phyloP scores from a whole-genome alignment of 2,113 vertebrate genomes.

The Neopipo cinnamomea region DNA sequence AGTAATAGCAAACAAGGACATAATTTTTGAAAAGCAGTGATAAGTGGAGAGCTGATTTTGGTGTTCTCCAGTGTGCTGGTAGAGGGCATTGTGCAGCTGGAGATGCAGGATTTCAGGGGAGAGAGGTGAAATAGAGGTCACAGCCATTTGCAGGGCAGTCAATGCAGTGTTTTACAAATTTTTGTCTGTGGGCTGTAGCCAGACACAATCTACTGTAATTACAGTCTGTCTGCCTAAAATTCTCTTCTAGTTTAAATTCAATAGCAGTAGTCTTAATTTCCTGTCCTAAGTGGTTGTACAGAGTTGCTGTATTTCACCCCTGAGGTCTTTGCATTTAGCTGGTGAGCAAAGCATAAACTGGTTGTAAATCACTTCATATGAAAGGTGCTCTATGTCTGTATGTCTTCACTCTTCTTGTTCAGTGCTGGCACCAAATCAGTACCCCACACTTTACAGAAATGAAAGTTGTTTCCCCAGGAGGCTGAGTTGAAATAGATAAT shows the following conservation, averaged over 20 bases:
- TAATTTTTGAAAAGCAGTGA: not conserved
- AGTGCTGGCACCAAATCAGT: not conserved
- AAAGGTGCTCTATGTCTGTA: not conserved
- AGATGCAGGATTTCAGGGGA: not conserved
- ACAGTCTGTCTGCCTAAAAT: conserved; percentile 22
- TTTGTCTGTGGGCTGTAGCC: not conserved
- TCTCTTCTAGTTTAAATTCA: conserved; percentile 25
- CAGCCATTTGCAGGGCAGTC: conserved; percentile 1
- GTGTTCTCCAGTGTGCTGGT: not conserved
- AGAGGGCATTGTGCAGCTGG: conserved; percentile 20
- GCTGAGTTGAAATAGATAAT: not conserved
- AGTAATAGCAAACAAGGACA: not conserved
- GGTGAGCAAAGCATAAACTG: not conserved
- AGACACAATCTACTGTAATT: conserved; percentile 31
- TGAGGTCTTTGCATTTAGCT: not conserved
- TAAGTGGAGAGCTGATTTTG: not conserved
- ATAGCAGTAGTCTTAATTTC: conserved; percentile 46
- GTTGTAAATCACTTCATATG: not conserved
- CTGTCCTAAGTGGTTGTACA: not conserved
- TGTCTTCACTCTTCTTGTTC: not conserved
- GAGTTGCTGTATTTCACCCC: conserved; percentile 8
- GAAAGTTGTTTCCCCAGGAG: not conserved
- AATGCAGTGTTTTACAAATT: not conserved
- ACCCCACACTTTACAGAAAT: not conserved
- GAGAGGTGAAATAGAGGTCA: conserved; percentile 60